These are phyloP conservation scores for Cyprinodon brontotheroides DNA, from an alignment of 2,113 vertebrate genomes.

Conservation along the genomic window DNA sequence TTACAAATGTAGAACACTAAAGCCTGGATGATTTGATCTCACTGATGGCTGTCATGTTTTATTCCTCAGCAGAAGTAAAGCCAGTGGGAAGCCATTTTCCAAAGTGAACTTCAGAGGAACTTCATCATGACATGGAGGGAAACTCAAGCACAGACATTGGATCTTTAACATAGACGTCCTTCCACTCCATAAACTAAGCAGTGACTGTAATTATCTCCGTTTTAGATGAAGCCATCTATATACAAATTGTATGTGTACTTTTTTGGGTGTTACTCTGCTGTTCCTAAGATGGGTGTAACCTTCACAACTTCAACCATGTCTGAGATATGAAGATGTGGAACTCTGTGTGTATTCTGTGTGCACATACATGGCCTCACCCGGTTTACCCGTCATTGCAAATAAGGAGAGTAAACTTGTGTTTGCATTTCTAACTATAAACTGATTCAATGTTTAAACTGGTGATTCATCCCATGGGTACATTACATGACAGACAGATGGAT, in stretches of 20 bases:
- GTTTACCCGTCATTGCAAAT: slow-evolving; percentile 1
- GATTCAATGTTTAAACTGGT: neutral
- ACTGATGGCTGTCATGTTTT: slow-evolving; percentile 14
- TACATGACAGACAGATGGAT: slow-evolving; percentile 13
- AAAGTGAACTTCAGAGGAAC: slow-evolving; percentile 34
- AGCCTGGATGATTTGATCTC: neutral
- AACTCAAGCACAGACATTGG: slow-evolving; percentile 4
- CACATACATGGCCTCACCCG: neutral
- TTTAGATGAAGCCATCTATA: slow-evolving; percentile 2
- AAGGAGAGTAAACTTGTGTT: neutral
- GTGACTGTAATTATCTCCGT: slow-evolving; percentile 11
- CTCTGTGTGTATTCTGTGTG: neutral
- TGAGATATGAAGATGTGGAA: neutral
- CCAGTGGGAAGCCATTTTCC: slow-evolving; percentile 11
- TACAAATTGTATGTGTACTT: slow-evolving; percentile 28
- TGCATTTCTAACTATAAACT: slow-evolving; percentile 1
- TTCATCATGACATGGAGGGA: neutral
- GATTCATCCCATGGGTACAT: slow-evolving; percentile 13
- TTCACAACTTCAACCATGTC: slow-evolving; percentile 5
- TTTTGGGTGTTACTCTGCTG: slow-evolving; percentile 43
- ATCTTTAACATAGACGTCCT: slow-evolving; percentile 1
- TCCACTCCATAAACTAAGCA: slow-evolving; percentile 6
- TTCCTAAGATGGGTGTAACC: slow-evolving; percentile 39
- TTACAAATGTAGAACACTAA: neutral
- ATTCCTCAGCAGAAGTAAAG: slow-evolving; percentile 51